Percentiles rank a stretch among this genome's conserved stretches.
Evolutionary conservation across 2,797 vertebrate genomes (phyloP).

Genomic region (Gymnothorax javanicus): DNA sequence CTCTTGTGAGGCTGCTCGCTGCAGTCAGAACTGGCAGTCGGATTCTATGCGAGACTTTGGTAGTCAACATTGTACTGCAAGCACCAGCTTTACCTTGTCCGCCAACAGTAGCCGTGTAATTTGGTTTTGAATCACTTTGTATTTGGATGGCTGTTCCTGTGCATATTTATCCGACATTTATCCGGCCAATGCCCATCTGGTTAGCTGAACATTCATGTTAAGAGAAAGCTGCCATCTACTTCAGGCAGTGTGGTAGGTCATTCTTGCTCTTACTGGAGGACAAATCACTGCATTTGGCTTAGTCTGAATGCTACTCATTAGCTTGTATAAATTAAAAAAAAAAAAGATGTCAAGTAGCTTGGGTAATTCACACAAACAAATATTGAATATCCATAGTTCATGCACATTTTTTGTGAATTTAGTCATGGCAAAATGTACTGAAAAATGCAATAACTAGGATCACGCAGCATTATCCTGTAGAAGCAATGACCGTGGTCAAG

Average conservation of each 20-base stretch:
- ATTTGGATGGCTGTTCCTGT: not conserved
- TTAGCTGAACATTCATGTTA: not conserved
- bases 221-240: not conserved
- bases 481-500: conserved; percentile 30
- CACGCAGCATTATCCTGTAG: too few species aligned
- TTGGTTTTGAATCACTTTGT: not conserved
- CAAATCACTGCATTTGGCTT: not conserved
- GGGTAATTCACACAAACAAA: too few species aligned
- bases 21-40: too few species aligned
- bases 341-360: too few species aligned
- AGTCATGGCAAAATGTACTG: not conserved
- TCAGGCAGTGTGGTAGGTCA: not conserved
- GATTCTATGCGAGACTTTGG: too few species aligned
- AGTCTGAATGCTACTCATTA: not conserved
- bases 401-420: not conserved
- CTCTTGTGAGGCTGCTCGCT: too few species aligned
- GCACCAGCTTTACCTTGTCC: too few species aligned
- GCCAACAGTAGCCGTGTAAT: too few species aligned
- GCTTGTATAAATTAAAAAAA: not conserved
- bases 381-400: too few species aligned
- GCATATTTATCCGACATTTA: not conserved
- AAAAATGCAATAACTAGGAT: too few species aligned
- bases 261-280: not conserved
- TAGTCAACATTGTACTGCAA: too few species aligned
- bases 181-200: too few species aligned